Percentiles rank a stretch among this genome's conserved stretches.
Conservation (phyloP, 2,797 vertebrate genomes). For the Furcifer pardalis region DNA sequence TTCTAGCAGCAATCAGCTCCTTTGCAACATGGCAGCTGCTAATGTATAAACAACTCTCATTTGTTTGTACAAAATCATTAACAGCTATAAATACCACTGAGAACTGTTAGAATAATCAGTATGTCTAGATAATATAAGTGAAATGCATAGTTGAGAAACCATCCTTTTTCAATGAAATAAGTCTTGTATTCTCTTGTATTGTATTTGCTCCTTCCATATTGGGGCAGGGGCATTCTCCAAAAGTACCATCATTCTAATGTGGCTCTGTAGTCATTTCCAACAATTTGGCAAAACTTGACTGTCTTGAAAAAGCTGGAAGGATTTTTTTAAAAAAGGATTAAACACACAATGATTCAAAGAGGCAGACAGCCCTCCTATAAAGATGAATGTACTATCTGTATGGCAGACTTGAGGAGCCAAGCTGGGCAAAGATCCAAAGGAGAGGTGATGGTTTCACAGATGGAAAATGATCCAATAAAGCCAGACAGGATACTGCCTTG, state of each 20-base stretch:
- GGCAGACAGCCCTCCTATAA: too few relatives aligned
- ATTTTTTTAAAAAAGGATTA: too few relatives aligned
- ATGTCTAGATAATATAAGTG: constrained; percentile 61
- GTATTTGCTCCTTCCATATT: too few relatives aligned
- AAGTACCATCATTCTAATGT: constrained; percentile 36
- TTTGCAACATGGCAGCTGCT: constrained; percentile 25
- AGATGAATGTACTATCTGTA: too few relatives aligned
- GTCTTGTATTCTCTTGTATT: constrained; percentile 17
- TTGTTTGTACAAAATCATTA: constrained; percentile 56
- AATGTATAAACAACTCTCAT: constrained; percentile 43
- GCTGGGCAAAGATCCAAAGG: too few relatives aligned
- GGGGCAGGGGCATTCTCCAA: neutral
- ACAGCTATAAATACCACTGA: constrained; percentile 55
- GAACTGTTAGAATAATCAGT: constrained; percentile 42
- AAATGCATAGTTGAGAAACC: constrained; percentile 57
- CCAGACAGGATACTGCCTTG: too few relatives aligned
- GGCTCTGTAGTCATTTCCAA: constrained; percentile 21
- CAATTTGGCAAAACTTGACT: constrained; percentile 6
- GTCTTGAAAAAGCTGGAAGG: constrained; percentile 16
- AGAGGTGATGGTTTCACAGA: too few relatives aligned
- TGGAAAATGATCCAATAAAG: too few relatives aligned
- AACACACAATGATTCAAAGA: too few relatives aligned
- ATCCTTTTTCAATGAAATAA: constrained; percentile 63
- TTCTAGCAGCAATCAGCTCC: constrained; percentile 29
- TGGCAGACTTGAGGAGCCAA: too few relatives aligned